Conservation (phyloP, 2,888 invertebrate species). For the Cantharis rustica region DNA sequence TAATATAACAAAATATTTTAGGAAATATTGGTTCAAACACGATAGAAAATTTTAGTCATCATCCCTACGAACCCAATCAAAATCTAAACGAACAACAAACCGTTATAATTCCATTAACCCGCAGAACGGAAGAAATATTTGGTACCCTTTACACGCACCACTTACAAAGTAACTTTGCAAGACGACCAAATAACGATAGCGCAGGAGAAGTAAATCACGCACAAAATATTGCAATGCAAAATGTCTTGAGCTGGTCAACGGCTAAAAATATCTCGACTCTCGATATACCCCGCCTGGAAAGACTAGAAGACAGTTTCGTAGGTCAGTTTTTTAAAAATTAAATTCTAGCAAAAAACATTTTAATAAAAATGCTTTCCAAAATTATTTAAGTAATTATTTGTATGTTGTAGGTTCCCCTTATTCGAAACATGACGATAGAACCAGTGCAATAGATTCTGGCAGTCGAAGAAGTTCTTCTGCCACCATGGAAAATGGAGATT, state of each 20-base stretch:
- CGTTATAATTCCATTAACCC: constrained; percentile 67
- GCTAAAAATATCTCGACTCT: constrained; percentile 49
- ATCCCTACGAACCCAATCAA: constrained; percentile 65
- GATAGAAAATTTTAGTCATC: constrained; percentile 66
- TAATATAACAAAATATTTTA: constrained; percentile 20
- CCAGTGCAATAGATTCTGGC: neutral
- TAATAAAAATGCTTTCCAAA: neutral
- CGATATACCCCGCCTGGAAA: constrained; percentile 35
- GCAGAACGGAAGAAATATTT: constrained; percentile 67
- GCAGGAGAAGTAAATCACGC: neutral
- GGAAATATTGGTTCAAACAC: constrained; percentile 58
- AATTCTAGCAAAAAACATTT: neutral
- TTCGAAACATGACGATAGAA: neutral
- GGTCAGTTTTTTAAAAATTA: constrained; percentile 4
- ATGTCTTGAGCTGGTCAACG: constrained; percentile 53
- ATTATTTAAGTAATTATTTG: neutral
- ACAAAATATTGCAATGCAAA: constrained; percentile 42
- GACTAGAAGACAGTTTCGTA: neutral
- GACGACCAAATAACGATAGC: neutral
- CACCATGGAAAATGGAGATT: neutral
- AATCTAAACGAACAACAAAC: constrained; percentile 58
- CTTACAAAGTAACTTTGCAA: constrained; percentile 20
- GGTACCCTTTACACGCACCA: constrained; percentile 49
- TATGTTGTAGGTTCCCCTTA: neutral
- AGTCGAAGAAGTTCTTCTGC: neutral